Base-by-base conservation (phyloP, 64 coral and sea anemone genomes). In the Dendronephthya gigantea region DNA sequence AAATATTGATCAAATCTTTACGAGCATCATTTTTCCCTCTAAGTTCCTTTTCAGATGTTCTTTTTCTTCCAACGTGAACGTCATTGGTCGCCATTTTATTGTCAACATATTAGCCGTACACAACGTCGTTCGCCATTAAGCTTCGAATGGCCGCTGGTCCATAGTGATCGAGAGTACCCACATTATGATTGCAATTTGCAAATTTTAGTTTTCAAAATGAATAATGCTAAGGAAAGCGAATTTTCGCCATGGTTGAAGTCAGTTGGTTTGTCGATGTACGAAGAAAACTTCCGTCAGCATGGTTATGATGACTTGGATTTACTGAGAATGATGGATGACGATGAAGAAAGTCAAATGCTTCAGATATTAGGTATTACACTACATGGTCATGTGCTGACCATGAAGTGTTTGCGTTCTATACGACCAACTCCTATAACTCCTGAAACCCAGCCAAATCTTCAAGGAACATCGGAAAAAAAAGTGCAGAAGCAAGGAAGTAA, bases 261-360 rank as follows among this genome's bases (percentile, higher is more conserved):
- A 56, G 29, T 45, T 56, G 48, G 40, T 28, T 85, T 85, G 27
- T 23, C 29, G 35, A 27, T 27, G 11, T 36, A 85, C 14, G 49
- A 52, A 45, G n/a, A 51, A 30, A 84, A 49, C 25, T 84, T 84
- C 48, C 50, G 16, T 68, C 51, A 35, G 36, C 32, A 36, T 68
- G 62, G 85, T 30, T 86, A 86, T 74, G 58, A 86, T 72, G 85
- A 86, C 40, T 9, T 86, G n/a, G 58, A 74, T n/a, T 69, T 86
- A 40, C 45, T 86, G 85, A 86, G 62, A 74, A 72, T 86, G 85
- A 49, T 86, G 13, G 22, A 86, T 72, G 85, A 69, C n/a, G 55
- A 39, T 45, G 55, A 86, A 52, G 35, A 70, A 52, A 86, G 39
- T 23, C 15, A 49, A 9, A 41, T 69, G 85, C 74, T 86, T 86